phyloP scores from a whole-genome alignment of 2,888 invertebrate species.

The Mesorhabditis belari region DNA sequence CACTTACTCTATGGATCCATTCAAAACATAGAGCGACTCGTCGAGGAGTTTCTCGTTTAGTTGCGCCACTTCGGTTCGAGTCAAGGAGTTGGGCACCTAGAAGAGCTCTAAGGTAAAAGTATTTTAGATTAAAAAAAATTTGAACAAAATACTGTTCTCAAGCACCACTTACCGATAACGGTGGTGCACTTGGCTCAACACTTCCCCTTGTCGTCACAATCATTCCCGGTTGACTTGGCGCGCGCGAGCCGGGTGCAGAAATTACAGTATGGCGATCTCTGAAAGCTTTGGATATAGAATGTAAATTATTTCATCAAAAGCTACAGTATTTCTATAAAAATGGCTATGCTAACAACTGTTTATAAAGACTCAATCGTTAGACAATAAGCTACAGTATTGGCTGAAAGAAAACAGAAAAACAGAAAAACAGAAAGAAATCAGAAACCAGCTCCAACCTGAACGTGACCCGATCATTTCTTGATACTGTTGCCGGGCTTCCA shows the following conservation, averaged over 20 bases:
- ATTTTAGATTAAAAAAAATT: not conserved
- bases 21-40: not conserved
- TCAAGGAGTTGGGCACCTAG: not conserved
- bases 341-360: no score
- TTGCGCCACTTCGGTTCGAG: not conserved
- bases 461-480: not conserved
- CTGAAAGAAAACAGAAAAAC: no score
- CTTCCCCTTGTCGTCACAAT: slow-evolving; percentile 12
- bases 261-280: not conserved
- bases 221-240: slow-evolving; percentile 19
- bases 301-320: no score
- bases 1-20: not conserved
- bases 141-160: not conserved
- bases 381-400: no score
- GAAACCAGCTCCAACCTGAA: no score
- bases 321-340: no score
- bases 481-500: slow-evolving; percentile 1
- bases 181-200: slow-evolving; percentile 30
- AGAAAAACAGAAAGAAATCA: no score
- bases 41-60: not conserved
- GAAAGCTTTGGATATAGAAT: not conserved
- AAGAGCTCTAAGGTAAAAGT: not conserved
- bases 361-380: no score
- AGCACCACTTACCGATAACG: slow-evolving; percentile 13
- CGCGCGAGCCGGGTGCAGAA: slow-evolving; percentile 15